These are phyloP conservation scores for Nesidiocoris tenuis DNA, from an alignment of 2,888 invertebrate genomes.

Conservation along the genomic window DNA sequence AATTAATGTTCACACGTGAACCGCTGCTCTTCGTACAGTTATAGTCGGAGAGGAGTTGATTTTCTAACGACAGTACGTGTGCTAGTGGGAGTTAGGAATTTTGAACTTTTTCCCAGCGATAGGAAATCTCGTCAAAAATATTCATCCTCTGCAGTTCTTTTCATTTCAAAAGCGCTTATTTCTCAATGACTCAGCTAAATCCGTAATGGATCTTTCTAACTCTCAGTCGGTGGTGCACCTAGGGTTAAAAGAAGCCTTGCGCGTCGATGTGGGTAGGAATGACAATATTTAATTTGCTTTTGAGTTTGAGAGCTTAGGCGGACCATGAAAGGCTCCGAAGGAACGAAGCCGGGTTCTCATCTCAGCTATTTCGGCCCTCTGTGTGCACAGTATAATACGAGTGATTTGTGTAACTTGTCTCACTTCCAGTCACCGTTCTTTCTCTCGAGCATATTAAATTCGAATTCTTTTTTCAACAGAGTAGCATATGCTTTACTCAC, in stretches of 20 bases:
- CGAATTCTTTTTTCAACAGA: background rate
- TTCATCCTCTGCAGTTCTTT: background rate
- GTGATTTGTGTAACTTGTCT: constrained; percentile 33
- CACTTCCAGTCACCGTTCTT: background rate
- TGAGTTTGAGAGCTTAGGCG: constrained; percentile 3
- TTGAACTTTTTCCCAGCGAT: too few species aligned
- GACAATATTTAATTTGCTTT: constrained; percentile 44
- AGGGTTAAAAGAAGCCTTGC: too few species aligned
- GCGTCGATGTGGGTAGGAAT: constrained; percentile 5
- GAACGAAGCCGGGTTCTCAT: background rate
- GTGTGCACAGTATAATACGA: constrained; percentile 32
- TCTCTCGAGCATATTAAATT: background rate
- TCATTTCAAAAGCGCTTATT: background rate
- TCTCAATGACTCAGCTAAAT: constrained; percentile 26
- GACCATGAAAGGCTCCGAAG: background rate
- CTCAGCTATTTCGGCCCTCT: background rate
- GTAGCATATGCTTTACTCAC: too few species aligned
- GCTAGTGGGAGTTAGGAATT: too few species aligned
- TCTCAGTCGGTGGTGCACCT: background rate
- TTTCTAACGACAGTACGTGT: too few species aligned
- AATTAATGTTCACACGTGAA: too few species aligned
- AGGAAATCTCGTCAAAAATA: too few species aligned
- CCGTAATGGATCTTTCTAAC: constrained; percentile 1
- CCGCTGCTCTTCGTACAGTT: too few species aligned
- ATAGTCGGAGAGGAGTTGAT: too few species aligned